Percentiles rank a stretch among this genome's conserved stretches.
Evolutionary conservation across 1,140 invertebrate genomes (phyloP).

Genomic region (Aphelenchoides besseyi): DNA sequence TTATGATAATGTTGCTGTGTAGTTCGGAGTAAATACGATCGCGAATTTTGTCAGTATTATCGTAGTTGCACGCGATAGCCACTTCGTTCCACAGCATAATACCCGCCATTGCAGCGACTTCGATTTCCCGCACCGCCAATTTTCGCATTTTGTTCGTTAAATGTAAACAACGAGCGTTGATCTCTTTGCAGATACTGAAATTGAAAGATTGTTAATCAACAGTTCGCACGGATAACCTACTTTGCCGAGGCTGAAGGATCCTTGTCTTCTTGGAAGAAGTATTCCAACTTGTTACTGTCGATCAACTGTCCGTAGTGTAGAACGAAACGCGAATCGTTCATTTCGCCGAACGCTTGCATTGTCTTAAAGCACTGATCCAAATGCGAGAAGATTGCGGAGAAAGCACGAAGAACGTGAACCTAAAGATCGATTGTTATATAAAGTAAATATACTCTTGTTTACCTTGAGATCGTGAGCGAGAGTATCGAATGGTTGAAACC

Average conservation of each 20-base stretch:
- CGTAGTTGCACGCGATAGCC: not conserved
- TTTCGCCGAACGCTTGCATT: constrained; percentile 31
- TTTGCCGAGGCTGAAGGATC: constrained; percentile 31
- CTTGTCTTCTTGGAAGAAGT: constrained; percentile 46
- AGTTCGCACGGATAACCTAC: not conserved
- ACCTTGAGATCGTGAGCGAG: constrained; percentile 40
- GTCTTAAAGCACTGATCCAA: constrained; percentile 38
- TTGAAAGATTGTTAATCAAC: not conserved
- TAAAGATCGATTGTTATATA: constrained; percentile 21
- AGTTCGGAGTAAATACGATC: constrained; percentile 43
- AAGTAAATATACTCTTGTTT: constrained; percentile 6
- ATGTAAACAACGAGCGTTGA: not conserved
- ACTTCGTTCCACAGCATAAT: constrained; percentile 52
- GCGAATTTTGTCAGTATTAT: constrained; percentile 39
- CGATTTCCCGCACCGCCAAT: constrained; percentile 39
- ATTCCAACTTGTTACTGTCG: constrained; percentile 40
- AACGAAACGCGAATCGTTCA: constrained; percentile 37
- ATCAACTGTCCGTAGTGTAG: constrained; percentile 48
- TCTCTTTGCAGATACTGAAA: constrained; percentile 13
- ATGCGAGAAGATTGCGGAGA: constrained; percentile 43
- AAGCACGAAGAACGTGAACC: constrained; percentile 31
- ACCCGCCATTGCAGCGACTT: constrained; percentile 47
- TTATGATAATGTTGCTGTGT: constrained; percentile 44
- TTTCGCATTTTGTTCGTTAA: constrained; percentile 31
- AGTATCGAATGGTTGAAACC: constrained; percentile 49